A percentile compares a stretch with the other conserved stretches of the same genome.
These are phyloP conservation scores for Brachionus rotundiformis DNA, from an alignment of 1,140 invertebrate species.

Conservation along the genomic window DNA sequence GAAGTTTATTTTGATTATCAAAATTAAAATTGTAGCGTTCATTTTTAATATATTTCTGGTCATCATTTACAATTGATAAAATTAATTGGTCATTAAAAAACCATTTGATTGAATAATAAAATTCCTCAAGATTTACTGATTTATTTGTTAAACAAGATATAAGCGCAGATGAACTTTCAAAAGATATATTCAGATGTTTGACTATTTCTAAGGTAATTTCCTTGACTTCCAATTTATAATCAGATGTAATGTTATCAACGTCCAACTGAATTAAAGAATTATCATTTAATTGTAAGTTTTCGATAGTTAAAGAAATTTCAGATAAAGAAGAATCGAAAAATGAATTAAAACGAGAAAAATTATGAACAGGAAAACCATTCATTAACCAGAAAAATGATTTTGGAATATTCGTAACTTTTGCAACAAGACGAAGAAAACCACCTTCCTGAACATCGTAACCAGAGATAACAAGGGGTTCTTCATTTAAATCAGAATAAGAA, in stretches of 20 bases:
- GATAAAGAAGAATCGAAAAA: neutral
- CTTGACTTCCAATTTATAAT: neutral
- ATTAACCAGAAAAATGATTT: neutral
- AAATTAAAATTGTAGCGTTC: neutral
- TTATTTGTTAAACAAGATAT: slow-evolving; percentile 21
- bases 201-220: neutral
- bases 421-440: neutral
- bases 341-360: neutral
- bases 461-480: neutral
- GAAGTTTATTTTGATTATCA: neutral
- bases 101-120: neutral
- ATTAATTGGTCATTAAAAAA: neutral
- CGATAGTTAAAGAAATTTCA: neutral
- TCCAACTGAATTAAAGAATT: neutral
- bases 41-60: neutral
- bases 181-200: neutral
- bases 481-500: too few species aligned
- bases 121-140: slow-evolving; percentile 18
- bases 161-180: neutral
- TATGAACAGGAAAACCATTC: neutral
- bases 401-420: neutral
- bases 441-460: slow-evolving; percentile 26
- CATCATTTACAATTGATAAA: neutral
- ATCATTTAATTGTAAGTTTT: neutral
- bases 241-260: neutral